Evolutionary conservation across 2,113 vertebrate genomes (phyloP), one percentile per base, ranked within the genome.

Genomic region (Amblyopsis rosae): DNA sequence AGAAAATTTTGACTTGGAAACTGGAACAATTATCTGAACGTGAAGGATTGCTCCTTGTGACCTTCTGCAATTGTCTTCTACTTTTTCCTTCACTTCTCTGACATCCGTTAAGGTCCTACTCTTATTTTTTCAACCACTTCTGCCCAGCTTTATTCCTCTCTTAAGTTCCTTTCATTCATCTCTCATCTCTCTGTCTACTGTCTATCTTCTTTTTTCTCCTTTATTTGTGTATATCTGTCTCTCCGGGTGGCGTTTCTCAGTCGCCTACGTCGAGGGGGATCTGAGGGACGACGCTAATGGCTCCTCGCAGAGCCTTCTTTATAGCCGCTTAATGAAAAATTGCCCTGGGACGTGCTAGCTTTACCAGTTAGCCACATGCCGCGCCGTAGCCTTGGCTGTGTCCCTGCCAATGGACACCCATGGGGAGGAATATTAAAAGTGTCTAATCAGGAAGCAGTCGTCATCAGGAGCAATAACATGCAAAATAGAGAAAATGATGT

Each of bases 281-380:
- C 73, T 79, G 63, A 76, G 77, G 62, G 70, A 69, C 63, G 63
- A 7, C 35, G 68, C 63, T 58, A 75, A 70, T 77, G 71, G 74
- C 72, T 76, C 62, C 82, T 82, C 63, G 68, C 80, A 67, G 76
- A 67, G 75, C 17, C 62, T 62, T 67, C 73, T 85, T 87, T 80
- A 87, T 81, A 76, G 72, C 70, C 75, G 84, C 72, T 87, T 87
- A 86, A 89, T 89, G 84, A 88, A 88, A 86, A 85, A 86, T 81
- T 74, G 77, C 79, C 79, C 58, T 9, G 70, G 75, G 86, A 83
- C 59, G 60, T 77, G 65, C 67, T 79, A 75, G 77, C 73, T 63
- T 33, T 69, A 79, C 75, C 66, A 76, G 82, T 88, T 87, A 85
- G 80, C 83, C 77, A 80, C 83, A 86, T 75, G 80, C 84, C 8